Percentiles rank a stretch among this genome's conserved stretches.
These are phyloP conservation scores for Holotrichia oblita DNA, from an alignment of 1,140 invertebrate genomes.

Conservation along the genomic window DNA sequence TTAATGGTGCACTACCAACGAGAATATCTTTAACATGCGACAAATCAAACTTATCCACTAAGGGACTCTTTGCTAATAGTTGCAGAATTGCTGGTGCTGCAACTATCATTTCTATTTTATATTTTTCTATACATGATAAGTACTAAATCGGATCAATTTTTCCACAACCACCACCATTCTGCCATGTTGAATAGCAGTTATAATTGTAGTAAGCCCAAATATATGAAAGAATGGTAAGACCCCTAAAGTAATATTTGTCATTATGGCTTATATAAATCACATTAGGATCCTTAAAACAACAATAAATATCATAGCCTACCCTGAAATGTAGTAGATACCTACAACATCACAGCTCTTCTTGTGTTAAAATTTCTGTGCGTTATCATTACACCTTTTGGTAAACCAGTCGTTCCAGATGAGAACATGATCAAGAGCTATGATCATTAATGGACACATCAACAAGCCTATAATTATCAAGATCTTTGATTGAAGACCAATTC, in stretches of 20 bases:
- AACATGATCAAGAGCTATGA: slow-evolving; percentile 62
- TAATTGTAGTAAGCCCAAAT: slow-evolving; percentile 18
- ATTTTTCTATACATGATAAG: not conserved
- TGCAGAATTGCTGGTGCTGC: slow-evolving; percentile 5
- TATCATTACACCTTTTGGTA: slow-evolving; percentile 82
- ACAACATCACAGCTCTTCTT: not conserved
- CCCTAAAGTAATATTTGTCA: not conserved
- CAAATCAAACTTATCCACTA: slow-evolving; percentile 15
- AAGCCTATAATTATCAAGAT: slow-evolving; percentile 42
- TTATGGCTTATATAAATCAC: not conserved
- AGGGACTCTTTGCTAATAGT: not conserved
- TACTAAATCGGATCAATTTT: slow-evolving; percentile 3
- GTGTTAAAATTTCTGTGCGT: slow-evolving; percentile 63
- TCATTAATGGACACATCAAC: slow-evolving; percentile 43
- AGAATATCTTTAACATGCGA: slow-evolving; percentile 21
- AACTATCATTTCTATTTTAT: slow-evolving; percentile 7
- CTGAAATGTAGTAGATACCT: slow-evolving; percentile 1
- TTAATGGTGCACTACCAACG: not conserved
- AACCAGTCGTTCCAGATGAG: slow-evolving; percentile 75
- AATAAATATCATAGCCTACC: not conserved
- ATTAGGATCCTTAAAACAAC: not conserved
- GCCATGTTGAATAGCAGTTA: not conserved
- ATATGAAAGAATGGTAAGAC: slow-evolving; percentile 27
- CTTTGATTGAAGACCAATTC: not conserved
- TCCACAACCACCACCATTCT: slow-evolving; percentile 6